phyloP scores from a whole-genome alignment of 2,797 vertebrate species.

The Pagetopsis macropterus region DNA sequence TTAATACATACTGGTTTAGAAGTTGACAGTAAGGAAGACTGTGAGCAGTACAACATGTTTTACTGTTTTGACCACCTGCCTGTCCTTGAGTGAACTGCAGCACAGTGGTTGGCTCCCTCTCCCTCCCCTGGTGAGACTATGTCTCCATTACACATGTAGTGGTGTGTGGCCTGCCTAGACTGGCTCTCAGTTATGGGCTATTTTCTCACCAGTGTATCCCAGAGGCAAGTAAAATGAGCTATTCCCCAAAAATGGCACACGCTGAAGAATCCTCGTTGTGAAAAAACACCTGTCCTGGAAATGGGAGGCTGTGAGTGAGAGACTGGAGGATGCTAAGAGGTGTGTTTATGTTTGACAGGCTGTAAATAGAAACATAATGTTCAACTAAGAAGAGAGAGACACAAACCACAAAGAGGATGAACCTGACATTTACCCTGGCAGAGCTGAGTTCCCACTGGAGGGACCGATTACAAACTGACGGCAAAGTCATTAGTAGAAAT shows the following conservation, averaged over 20 bases:
- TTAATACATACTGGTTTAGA: not conserved
- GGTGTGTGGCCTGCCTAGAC: constrained; percentile 50
- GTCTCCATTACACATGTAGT: constrained; percentile 57
- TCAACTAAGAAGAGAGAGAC: not conserved
- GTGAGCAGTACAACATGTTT: constrained; percentile 28
- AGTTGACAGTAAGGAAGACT: not conserved
- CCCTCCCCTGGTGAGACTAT: constrained; percentile 55
- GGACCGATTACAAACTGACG: constrained; percentile 21
- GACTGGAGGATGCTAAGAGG: constrained; percentile 15
- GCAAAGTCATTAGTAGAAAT: constrained; percentile 37
- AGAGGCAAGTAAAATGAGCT: constrained; percentile 46
- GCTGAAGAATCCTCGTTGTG: constrained; percentile 37
- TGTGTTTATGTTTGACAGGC: constrained; percentile 11
- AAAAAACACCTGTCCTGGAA: constrained; percentile 53
- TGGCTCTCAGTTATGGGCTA: constrained; percentile 49
- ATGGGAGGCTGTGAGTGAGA: constrained; percentile 21
- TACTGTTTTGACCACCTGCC: constrained; percentile 52
- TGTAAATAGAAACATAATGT: constrained; percentile 23
- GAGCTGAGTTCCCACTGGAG: constrained; percentile 16
- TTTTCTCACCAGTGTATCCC: constrained; percentile 61
- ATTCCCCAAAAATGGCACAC: constrained; percentile 42
- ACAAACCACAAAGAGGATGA: not conserved
- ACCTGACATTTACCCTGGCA: constrained; percentile 32
- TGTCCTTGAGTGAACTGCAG: constrained; percentile 50
- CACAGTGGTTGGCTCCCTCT: constrained; percentile 47